These are phyloP conservation scores for Ganaspis sp. DNA, from an alignment of 1,140 invertebrate genomes.

Conservation along the genomic window DNA sequence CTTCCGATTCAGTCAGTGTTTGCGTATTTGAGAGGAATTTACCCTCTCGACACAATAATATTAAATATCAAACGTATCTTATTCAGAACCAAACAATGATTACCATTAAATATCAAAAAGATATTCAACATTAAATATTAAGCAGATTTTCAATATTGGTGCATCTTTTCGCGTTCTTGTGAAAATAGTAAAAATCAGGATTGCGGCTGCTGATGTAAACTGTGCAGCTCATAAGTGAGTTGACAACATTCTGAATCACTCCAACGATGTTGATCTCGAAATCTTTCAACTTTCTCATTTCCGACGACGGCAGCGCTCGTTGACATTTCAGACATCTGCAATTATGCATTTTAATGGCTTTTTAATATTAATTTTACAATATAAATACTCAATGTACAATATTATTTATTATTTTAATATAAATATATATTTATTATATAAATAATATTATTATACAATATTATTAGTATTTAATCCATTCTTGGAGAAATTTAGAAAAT, in stretches of 20 bases:
- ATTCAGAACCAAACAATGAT: not conserved
- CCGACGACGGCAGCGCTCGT: conserved; percentile 35
- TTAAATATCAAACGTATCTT: conserved; percentile 1
- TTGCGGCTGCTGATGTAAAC: conserved; percentile 59
- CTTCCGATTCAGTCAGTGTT: not conserved
- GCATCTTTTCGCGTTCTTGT: not conserved
- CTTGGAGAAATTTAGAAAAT: too few species aligned
- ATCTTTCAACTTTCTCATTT: conserved; percentile 46
- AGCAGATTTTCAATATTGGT: not conserved
- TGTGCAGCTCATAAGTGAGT: conserved; percentile 71
- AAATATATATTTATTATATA: too few species aligned
- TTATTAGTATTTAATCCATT: too few species aligned
- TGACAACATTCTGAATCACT: conserved; percentile 73
- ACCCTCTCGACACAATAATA: not conserved
- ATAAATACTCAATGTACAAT: too few species aligned
- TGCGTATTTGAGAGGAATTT: not conserved
- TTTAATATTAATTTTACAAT: not conserved
- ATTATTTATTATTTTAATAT: too few species aligned
- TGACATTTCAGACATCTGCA: conserved; percentile 59
- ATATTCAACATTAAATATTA: not conserved
- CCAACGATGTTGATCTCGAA: conserved; percentile 68
- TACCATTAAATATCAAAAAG: conserved; percentile 2
- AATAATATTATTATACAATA: too few species aligned
- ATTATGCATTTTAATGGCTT: not conserved
- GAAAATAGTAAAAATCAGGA: conserved; percentile 50